Conservation (phyloP, 1,140 invertebrate species). For the Drosophila triauraria region DNA sequence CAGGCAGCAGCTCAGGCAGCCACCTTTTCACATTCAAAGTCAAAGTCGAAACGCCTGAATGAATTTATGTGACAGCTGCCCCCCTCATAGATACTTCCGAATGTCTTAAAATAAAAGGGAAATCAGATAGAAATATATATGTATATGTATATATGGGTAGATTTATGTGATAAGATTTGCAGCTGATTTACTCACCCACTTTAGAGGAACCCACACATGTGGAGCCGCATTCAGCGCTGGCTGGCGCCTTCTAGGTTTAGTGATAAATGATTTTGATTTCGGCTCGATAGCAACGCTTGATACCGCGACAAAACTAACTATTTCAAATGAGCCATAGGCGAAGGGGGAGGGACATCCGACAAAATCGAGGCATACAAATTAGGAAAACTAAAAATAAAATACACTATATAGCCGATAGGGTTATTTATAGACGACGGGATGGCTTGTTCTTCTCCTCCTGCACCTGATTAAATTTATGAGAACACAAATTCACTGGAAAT, state of each 20-base stretch:
- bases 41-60: constrained; percentile 68
- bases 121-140: constrained; percentile 28
- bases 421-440: constrained; percentile 22
- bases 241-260: constrained; percentile 53
- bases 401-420: constrained; percentile 10
- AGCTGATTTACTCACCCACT: constrained; percentile 72
- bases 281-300: constrained; percentile 14
- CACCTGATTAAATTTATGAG: constrained; percentile 23
- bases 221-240: constrained; percentile 64
- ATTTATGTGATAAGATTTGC: constrained; percentile 19
- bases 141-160: constrained; percentile 17
- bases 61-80: constrained; percentile 47
- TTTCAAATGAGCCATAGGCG: constrained; percentile 17
- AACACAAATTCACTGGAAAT: constrained; percentile 22
- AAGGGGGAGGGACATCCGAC: neutral
- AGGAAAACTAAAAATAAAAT: constrained; percentile 26
- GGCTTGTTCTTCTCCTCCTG: constrained; percentile 3
- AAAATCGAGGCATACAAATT: constrained; percentile 7
- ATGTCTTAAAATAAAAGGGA: constrained; percentile 33
- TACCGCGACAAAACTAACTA: constrained; percentile 23
- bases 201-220: constrained; percentile 76
- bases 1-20: constrained; percentile 26
- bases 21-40: constrained; percentile 41
- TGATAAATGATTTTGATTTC: constrained; percentile 31
- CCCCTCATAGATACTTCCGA: constrained; percentile 3